Evolutionary conservation across 2,113 vertebrate species (phyloP).

Genomic region (Neotragus moschatus): DNA sequence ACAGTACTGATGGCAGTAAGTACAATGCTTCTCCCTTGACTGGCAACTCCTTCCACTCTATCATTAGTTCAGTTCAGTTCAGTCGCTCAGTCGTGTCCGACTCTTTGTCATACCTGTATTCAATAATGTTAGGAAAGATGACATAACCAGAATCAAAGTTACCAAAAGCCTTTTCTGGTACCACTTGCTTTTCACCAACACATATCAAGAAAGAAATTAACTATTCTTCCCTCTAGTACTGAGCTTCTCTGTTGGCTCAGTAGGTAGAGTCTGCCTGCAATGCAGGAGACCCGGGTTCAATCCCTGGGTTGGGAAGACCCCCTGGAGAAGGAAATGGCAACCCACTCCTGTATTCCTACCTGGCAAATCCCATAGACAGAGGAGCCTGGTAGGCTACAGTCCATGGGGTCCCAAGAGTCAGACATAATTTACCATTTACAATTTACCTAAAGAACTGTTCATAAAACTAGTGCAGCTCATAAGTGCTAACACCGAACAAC

Average conservation of each 20-base stretch:
- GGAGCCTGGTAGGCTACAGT: not conserved
- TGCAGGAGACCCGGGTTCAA: fast-evolving
- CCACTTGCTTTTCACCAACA: not conserved
- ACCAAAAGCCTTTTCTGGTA: not conserved
- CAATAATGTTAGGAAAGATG: not conserved
- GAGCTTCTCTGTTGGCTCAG: not conserved
- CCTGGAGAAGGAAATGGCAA: not conserved
- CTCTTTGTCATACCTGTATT: not conserved
- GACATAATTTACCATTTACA: not conserved
- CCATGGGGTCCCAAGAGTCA: not conserved
- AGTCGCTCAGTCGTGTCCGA: too few species aligned
- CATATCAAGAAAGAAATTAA: not conserved
- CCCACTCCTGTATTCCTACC: not conserved
- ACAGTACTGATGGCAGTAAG: not conserved
- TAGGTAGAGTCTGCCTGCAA: not conserved
- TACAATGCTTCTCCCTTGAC: not conserved
- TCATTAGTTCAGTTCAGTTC: too few species aligned
- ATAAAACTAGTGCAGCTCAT: not conserved
- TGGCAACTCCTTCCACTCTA: not conserved
- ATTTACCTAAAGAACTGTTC: not conserved
- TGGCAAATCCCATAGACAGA: not conserved
- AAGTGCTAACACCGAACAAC: not conserved
- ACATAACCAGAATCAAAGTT: not conserved
- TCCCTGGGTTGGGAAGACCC: not conserved
- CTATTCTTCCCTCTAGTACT: not conserved